Evolutionary conservation across 2,113 vertebrate genomes (phyloP), one percentile per base, ranked within the genome.

Genomic region (Mobula birostris): DNA sequence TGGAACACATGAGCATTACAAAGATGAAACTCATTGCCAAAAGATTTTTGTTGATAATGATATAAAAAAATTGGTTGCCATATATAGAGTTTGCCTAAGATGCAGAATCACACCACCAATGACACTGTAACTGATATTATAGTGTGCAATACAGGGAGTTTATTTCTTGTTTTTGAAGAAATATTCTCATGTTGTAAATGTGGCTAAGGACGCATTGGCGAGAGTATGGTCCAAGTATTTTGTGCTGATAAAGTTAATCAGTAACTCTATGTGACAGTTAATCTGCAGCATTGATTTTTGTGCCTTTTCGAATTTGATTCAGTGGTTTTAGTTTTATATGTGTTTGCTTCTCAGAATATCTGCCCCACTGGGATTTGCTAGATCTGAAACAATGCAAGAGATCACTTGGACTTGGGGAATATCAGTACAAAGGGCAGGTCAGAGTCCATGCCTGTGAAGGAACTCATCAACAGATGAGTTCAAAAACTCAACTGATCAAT

Each of bases 201-300:
- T 85, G 2, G 2, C 27, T 85, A 24, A 58, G 27, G 82, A 85
- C 82, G 27, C 40, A 85, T 83, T 58, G 21, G 40, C 8, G 21
- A 27, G 82, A 58, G 21, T 48, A 85, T 56, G 48, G 48, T 7
- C 58, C 82, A 85, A 85, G 82, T 85, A 58, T 19, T 80, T 85
- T 58, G 48, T 56, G 82, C 21, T 85, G 82, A 85, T 85, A 85
- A 85, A 85, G 82, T 85, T 85, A 11, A 85, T 85, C 82, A 85
- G 58, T 85, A 85, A 58, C 21, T 58, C 21, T 48, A 56, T 58
- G 82, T 27, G 82, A 85, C 82, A 85, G 82, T 85, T 85, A 40
- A 85, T 85, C 21, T 85, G 7, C 82, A 58, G 48, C 21, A 85
- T 85, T 58, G 82, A 85, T 85, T 85, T 48, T 85, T 85, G 48